phyloP scores from a whole-genome alignment of 1,140 invertebrate genomes.

The Caerostris extrusa region DNA sequence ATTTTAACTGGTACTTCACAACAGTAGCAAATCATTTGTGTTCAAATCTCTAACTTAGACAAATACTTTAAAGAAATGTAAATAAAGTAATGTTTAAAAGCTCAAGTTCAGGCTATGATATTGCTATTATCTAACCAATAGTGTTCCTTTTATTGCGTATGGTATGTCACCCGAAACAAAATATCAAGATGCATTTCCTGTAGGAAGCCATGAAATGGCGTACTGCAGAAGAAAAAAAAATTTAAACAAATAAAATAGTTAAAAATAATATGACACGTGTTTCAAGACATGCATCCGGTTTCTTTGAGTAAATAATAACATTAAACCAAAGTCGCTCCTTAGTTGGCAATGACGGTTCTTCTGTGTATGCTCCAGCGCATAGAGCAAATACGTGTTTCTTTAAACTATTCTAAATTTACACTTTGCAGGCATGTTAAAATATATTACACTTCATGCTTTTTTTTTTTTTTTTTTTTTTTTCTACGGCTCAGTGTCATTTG shows the following conservation, averaged over 20 bases:
- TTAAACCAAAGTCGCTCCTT: background rate
- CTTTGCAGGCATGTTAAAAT: background rate
- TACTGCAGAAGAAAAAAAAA: background rate
- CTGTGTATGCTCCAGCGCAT: background rate
- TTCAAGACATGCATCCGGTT: slow-evolving; percentile 20
- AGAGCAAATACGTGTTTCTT: background rate
- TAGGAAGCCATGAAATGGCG: background rate
- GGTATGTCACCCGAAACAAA: background rate
- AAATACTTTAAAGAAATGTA: no score
- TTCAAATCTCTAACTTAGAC: no score
- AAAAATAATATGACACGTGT: slow-evolving; percentile 33
- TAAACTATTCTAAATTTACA: slow-evolving; percentile 4
- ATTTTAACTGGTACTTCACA: no score
- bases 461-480: background rate
- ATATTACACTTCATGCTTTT: background rate
- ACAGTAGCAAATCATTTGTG: no score
- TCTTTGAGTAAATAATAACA: slow-evolving; percentile 46
- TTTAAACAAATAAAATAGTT: background rate
- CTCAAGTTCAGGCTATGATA: no score
- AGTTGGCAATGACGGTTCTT: background rate
- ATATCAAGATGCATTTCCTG: background rate
- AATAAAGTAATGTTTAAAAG: no score
- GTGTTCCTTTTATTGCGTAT: no score
- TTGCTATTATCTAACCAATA: no score
- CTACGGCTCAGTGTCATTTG: background rate